Conservation (phyloP, 2,888 invertebrate species). For the Eurois occulta region DNA sequence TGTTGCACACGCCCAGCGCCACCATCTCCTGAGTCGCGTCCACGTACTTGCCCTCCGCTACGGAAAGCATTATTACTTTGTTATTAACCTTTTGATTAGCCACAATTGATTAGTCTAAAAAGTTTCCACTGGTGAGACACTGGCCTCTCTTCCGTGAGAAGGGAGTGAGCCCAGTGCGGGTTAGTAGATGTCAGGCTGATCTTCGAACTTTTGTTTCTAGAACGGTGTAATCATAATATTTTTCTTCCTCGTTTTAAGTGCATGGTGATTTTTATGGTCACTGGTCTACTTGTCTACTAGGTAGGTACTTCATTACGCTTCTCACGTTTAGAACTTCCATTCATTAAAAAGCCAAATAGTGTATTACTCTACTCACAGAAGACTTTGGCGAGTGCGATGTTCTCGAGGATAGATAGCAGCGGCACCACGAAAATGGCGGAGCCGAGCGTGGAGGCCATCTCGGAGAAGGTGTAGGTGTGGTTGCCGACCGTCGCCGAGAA, state of each 20-base stretch:
- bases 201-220: neutral
- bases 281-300: neutral
- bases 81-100: neutral
- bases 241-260: neutral
- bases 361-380: constrained; percentile 91
- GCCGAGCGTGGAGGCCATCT: constrained; percentile 95
- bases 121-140: neutral
- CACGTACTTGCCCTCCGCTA: constrained; percentile 94
- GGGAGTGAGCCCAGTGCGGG: neutral
- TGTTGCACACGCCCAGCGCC: constrained; percentile 96
- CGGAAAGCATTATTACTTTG: constrained; percentile 50
- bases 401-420: constrained; percentile 97
- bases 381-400: constrained; percentile 98
- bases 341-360: neutral
- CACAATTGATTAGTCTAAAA: neutral
- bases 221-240: neutral
- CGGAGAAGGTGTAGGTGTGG: constrained; percentile 91
- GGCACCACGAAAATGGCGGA: constrained; percentile 96
- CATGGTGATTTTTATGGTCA: neutral
- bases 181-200: neutral
- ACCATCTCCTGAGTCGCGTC: constrained; percentile 98
- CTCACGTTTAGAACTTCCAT: neutral
- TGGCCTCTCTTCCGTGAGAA: neutral
- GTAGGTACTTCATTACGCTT: neutral
- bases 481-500: constrained; percentile 92